A percentile compares a stretch with the other conserved stretches of the same genome.
These are phyloP conservation scores for Diphyllodes magnificus DNA, from an alignment of 2,113 vertebrate species.

Conservation along the genomic window DNA sequence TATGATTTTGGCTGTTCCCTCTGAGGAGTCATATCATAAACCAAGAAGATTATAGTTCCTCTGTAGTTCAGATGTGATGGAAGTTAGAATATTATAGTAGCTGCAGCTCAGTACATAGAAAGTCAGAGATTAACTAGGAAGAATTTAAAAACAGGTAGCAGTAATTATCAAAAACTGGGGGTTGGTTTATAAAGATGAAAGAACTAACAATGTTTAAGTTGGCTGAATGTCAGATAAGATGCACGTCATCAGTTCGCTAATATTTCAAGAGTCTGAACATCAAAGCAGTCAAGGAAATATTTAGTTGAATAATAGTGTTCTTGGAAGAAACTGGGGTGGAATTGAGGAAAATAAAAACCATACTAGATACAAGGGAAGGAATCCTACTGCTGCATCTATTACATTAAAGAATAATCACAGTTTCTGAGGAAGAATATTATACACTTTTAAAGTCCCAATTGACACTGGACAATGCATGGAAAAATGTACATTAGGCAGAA, in stretches of 20 bases:
- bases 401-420: background rate
- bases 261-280: conserved; percentile 19
- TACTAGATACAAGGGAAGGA: background rate
- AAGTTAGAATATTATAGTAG: background rate
- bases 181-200: conserved; percentile 34
- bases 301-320: background rate
- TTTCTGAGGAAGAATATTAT: background rate
- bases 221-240: conserved; percentile 2
- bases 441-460: background rate
- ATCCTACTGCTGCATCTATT: background rate
- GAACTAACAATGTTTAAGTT: background rate
- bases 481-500: background rate
- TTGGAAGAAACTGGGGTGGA: background rate
- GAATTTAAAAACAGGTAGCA: conserved; percentile 5
- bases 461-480: background rate
- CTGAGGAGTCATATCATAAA: background rate
- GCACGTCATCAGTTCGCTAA: background rate
- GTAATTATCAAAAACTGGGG: background rate
- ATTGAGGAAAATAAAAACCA: background rate
- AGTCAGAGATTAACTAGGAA: background rate
- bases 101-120: background rate
- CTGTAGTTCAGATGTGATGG: background rate
- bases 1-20: background rate
- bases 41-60: background rate
- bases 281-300: conserved; percentile 7